A percentile compares a stretch with the other conserved stretches of the same genome.
Conservation (phyloP, 2,888 invertebrate genomes). For the Palloptera scutellata region DNA sequence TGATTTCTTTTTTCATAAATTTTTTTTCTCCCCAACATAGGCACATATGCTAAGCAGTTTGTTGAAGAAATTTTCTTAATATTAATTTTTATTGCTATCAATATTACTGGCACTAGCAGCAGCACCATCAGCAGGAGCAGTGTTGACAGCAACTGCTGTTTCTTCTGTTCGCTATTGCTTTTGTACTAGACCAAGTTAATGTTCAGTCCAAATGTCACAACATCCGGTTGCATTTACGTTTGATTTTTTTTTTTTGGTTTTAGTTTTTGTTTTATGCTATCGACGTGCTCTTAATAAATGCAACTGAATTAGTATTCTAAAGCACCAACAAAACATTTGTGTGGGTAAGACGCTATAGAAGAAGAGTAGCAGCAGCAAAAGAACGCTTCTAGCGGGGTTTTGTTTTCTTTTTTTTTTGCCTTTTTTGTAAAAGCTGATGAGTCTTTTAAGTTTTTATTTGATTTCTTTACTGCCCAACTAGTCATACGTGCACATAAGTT, state of each 20-base stretch:
- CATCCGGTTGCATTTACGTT: slow-evolving; percentile 25
- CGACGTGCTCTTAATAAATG: slow-evolving; percentile 29
- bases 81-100: slow-evolving; percentile 24
- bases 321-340: not conserved
- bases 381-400: too few relatives aligned
- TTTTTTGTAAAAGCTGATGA: too few relatives aligned
- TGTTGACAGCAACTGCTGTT: not conserved
- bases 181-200: slow-evolving; percentile 14
- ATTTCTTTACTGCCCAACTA: not conserved
- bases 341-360: too few relatives aligned
- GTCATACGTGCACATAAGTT: not conserved
- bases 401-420: too few relatives aligned
- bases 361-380: too few relatives aligned
- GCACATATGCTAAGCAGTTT: slow-evolving; percentile 5
- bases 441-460: too few relatives aligned
- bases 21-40: not conserved
- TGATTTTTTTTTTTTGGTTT: too few relatives aligned
- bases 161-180: not conserved
- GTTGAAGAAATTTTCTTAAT: not conserved
- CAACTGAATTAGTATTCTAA: slow-evolving; percentile 32
- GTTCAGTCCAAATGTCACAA: slow-evolving; percentile 27
- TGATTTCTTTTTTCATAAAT: not conserved
- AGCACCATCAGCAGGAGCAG: not conserved
- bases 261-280: not conserved
- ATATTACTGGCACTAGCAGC: slow-evolving; percentile 11